phyloP scores from a whole-genome alignment of 2,797 vertebrate genomes.

The Sebastes nivosus region DNA sequence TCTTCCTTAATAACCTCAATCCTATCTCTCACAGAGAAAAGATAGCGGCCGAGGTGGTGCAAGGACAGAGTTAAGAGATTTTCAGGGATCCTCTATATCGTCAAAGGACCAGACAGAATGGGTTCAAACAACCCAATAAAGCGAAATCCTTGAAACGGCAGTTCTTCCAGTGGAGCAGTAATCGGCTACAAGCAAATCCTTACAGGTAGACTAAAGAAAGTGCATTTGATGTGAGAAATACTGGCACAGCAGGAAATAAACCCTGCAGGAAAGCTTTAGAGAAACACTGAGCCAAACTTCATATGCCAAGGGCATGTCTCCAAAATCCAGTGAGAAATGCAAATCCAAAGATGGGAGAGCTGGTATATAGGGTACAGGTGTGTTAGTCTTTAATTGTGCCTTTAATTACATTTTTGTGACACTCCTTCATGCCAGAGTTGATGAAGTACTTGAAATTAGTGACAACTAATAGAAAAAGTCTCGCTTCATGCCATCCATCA shows the following conservation, averaged over 20 bases:
- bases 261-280: constrained; percentile 41
- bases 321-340: constrained; percentile 20
- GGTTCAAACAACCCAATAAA: constrained; percentile 46
- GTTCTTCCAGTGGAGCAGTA: constrained; percentile 39
- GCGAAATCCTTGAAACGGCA: constrained; percentile 43
- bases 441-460: constrained; percentile 14
- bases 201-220: constrained; percentile 38
- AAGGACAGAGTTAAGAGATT: constrained; percentile 32
- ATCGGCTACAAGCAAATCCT: constrained; percentile 52
- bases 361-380: background rate
- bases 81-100: constrained; percentile 33
- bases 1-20: constrained; percentile 49
- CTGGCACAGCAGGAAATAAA: constrained; percentile 35
- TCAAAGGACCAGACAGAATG: constrained; percentile 42
- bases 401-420: background rate
- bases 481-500: constrained; percentile 37
- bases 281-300: constrained; percentile 33
- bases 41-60: background rate
- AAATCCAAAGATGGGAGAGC: background rate
- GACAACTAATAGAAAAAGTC: background rate
- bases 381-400: background rate
- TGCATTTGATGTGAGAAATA: constrained; percentile 46
- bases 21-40: constrained; percentile 16
- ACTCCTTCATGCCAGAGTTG: background rate
- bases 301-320: constrained; percentile 37